Evolutionary conservation across 2,797 vertebrate species (phyloP).

Genomic region (Sebastes variabilis): DNA sequence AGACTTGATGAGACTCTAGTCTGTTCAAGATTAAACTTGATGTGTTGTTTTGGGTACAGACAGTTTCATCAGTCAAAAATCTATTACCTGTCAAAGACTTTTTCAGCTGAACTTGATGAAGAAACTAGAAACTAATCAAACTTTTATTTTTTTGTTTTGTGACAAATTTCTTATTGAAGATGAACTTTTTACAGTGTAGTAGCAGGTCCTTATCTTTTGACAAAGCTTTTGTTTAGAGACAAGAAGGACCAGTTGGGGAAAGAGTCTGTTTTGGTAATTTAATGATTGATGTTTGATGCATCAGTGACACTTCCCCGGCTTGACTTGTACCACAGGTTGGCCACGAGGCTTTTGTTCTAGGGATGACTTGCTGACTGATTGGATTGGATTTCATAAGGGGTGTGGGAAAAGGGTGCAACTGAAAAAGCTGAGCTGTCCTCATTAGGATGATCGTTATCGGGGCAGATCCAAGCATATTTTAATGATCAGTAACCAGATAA

Average conservation of each 20-base stretch:
- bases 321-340: neutral
- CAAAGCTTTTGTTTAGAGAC: neutral
- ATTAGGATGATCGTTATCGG: neutral
- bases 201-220: too few species aligned
- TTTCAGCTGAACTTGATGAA: neutral
- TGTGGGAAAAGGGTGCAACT: neutral
- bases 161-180: neutral
- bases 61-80: neutral
- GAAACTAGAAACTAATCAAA: neutral
- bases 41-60: slow-evolving; percentile 11
- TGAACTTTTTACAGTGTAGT: neutral
- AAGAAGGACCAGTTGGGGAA: neutral
- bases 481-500: neutral
- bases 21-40: slow-evolving; percentile 37
- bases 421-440: neutral
- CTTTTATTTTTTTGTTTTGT: neutral
- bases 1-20: neutral
- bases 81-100: neutral
- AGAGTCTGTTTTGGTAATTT: neutral
- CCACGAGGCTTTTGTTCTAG: neutral
- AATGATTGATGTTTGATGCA: neutral
- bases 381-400: neutral
- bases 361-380: neutral
- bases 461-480: neutral
- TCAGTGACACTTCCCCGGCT: neutral